A percentile compares a stretch with the other conserved stretches of the same genome.
Evolutionary conservation across 2,113 vertebrate species (phyloP).

Genomic region (Ia io): DNA sequence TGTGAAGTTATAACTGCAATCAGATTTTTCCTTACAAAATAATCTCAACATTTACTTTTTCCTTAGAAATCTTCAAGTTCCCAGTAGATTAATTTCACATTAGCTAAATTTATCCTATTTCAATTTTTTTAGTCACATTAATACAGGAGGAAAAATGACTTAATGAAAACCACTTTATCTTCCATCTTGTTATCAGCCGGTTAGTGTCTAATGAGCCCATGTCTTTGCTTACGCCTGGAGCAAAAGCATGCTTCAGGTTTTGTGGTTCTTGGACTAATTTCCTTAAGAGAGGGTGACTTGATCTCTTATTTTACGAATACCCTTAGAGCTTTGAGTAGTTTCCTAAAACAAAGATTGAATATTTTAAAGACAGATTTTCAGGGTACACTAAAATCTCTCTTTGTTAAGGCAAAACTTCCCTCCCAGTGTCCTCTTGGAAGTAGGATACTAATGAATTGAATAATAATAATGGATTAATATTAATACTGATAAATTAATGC

Average conservation of each 20-base stretch:
- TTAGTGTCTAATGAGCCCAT: background rate
- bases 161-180: background rate
- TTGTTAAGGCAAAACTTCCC: background rate
- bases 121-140: background rate
- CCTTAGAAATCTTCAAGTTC: background rate
- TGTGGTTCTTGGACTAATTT: background rate
- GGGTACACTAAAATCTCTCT: background rate
- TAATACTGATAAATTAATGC: background rate
- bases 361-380: slow-evolving; percentile 1
- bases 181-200: background rate
- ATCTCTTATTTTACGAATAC: background rate
- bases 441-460: background rate
- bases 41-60: slow-evolving; percentile 7
- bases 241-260: background rate
- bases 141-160: background rate
- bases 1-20: background rate
- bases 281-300: background rate
- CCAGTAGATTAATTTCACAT: background rate
- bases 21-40: slow-evolving; percentile 14
- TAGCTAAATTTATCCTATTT: background rate
- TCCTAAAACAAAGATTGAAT: background rate
- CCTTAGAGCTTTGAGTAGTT: background rate
- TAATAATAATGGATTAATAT: background rate
- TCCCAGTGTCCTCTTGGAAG: background rate
- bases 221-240: background rate